Evolutionary conservation across 2,113 vertebrate species (phyloP), one percentile per base, ranked within the genome.

Genomic region (Corythoichthys intestinalis): DNA sequence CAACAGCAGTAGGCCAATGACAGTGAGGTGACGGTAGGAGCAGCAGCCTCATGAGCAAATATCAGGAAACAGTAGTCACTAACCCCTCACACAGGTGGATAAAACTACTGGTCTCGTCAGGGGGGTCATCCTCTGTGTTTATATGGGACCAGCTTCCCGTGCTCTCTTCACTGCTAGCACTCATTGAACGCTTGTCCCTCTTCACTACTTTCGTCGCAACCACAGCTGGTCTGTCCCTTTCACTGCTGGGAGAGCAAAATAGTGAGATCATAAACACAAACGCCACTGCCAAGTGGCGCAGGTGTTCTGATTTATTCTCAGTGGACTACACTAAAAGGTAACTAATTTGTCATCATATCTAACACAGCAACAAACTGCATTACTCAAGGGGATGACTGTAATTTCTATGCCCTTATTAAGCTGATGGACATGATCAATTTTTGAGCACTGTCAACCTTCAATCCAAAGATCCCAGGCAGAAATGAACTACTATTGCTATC

Each of bases 71-170:
- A 73, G 80, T 54, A 72, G 82, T 89, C 88, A 93, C 92, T 91
- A 88, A 98, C 91, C 93, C 90, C 85, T 98, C 95, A 1, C 96
- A 98, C 87, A 98, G 93, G 78, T 98, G 97, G 79, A 98, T 91
- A 89, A 95, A 98, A 90, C 96, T 98, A 83, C 96, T 97, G 0
- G 93, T 94, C 89, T 99, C 97, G 0, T 98, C 96, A 2, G 92
- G 95, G 64, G 93, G 94, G 83, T 98, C 95, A 50, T 98, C 96
- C 10, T 98, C 97, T 0, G 94, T 95, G 72, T 91, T 93, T 47
- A 98, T 90, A 83, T 98, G 96, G 70, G 94, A 96, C 96, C 97
- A 98, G 91, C 96, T 97, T 73, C 96, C 95, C 65, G 91, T 95
- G 87, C 96, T 98, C 74, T 96, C 97, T 72, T 96, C 96, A 72